phyloP scores from a whole-genome alignment of 2,797 vertebrate genomes.

The Leptoclinus maculatus region DNA sequence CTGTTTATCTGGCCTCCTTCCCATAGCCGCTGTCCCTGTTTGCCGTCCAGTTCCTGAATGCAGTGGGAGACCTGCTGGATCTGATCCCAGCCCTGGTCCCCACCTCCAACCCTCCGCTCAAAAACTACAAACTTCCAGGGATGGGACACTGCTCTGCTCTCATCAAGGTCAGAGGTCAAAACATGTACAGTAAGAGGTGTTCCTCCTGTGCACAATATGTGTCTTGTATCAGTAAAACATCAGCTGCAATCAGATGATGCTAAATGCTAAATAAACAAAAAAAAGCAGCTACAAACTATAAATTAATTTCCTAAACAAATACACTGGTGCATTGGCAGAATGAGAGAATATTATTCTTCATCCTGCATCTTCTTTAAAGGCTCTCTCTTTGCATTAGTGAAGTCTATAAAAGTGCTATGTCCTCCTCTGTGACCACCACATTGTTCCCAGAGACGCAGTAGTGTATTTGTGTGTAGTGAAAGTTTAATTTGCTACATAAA shows the following conservation, averaged over 20 bases:
- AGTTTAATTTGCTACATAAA: constrained; percentile 7
- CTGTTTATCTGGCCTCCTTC: constrained; percentile 54
- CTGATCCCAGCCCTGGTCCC: constrained; percentile 88
- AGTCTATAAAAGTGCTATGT: too few relatives aligned
- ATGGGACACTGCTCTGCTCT: constrained; percentile 97
- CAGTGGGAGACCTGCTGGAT: constrained; percentile 91
- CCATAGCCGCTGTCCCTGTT: constrained; percentile 87
- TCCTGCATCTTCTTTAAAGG: background rate
- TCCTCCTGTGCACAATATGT: background rate
- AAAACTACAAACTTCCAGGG: constrained; percentile 79
- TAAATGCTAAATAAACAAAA: background rate
- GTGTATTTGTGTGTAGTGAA: background rate
- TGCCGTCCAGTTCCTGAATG: constrained; percentile 89
- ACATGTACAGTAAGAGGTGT: too few relatives aligned
- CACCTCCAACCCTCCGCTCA: background rate
- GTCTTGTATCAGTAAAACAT: background rate
- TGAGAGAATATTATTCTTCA: background rate
- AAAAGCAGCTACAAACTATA: background rate
- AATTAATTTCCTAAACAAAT: background rate
- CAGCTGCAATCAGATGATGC: background rate
- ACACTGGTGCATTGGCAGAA: too few relatives aligned
- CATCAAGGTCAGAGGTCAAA: constrained; percentile 88
- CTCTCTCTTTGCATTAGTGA: background rate
- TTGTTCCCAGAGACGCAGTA: background rate
- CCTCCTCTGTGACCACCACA: background rate